Percentiles rank a stretch among this genome's conserved stretches.
These are phyloP conservation scores for Ricordea florida DNA, from an alignment of 92 coral and sea anemone genomes.

Conservation along the genomic window DNA sequence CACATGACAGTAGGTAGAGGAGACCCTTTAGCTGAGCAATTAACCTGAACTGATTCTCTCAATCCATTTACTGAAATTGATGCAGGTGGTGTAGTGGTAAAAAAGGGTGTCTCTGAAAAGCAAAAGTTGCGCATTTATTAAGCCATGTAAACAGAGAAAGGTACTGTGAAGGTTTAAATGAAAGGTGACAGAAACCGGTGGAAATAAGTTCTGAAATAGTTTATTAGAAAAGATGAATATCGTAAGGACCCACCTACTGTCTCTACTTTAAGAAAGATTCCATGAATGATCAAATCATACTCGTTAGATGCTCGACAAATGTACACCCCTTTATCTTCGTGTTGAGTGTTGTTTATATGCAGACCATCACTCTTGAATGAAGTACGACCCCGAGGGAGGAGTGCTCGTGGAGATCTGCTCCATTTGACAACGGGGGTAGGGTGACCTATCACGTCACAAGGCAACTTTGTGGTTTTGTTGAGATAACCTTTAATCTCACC, in stretches of 20 bases:
- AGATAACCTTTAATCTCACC: not conserved
- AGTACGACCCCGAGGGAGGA: constrained; percentile 24
- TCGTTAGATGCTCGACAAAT: constrained; percentile 34
- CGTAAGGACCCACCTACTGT: constrained; percentile 33
- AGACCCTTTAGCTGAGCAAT: constrained; percentile 45
- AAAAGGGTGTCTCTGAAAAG: too few species aligned
- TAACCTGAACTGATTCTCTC: not conserved
- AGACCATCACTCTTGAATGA: not conserved
- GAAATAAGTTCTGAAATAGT: too few species aligned
- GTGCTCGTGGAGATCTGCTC: constrained; percentile 18
- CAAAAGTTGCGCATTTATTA: too few species aligned
- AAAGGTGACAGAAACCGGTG: too few species aligned
- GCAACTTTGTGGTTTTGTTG: constrained; percentile 21
- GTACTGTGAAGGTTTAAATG: too few species aligned
- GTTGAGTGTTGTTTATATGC: constrained; percentile 1
- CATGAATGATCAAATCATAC: constrained; percentile 30
- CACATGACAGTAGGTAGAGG: constrained; percentile 52
- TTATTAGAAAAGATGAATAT: too few species aligned
- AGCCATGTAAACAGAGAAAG: too few species aligned
- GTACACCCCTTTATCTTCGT: constrained; percentile 41
- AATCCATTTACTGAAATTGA: not conserved
- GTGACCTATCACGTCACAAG: constrained; percentile 28
- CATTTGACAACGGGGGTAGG: constrained; percentile 45
- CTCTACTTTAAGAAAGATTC: constrained; percentile 9
- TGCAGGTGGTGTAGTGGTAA: not conserved